Percentiles rank a stretch among this genome's conserved stretches.
These are phyloP conservation scores for Panulirus ornatus DNA, from an alignment of 1,140 invertebrate genomes.

Conservation along the genomic window DNA sequence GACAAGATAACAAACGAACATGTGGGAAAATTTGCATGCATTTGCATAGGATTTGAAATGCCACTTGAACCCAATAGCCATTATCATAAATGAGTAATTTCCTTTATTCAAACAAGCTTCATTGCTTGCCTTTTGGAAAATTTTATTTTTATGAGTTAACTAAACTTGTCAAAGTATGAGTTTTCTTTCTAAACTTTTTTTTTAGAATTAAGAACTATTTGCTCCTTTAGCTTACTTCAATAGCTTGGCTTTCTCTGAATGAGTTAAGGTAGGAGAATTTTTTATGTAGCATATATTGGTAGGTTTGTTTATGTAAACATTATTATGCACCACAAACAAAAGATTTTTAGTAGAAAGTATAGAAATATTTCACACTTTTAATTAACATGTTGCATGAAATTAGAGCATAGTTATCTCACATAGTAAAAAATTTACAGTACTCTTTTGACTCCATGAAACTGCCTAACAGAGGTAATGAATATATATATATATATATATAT, in stretches of 20 bases:
- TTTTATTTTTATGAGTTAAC: background rate
- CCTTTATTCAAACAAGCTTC: background rate
- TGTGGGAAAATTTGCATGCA: background rate
- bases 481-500: too few species aligned
- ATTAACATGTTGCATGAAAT: conserved; percentile 26
- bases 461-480: too few species aligned
- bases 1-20: background rate
- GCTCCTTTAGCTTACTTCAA: background rate
- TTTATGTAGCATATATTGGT: conserved; percentile 21
- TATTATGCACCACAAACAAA: background rate
- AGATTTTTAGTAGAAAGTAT: conserved; percentile 2
- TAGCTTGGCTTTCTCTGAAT: conserved; percentile 16
- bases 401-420: conserved; percentile 30
- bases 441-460: conserved; percentile 10
- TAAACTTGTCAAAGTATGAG: background rate
- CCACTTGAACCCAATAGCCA: background rate
- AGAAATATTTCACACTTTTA: conserved; percentile 35
- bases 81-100: background rate
- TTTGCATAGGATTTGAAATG: background rate
- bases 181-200: too few species aligned
- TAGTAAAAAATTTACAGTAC: background rate
- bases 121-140: background rate
- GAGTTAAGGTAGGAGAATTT: conserved; percentile 3
- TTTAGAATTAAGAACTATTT: conserved; percentile 3
- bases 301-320: background rate